Evolutionary conservation across 2,888 invertebrate genomes (phyloP).

Genomic region (Parasteatoda lunata): DNA sequence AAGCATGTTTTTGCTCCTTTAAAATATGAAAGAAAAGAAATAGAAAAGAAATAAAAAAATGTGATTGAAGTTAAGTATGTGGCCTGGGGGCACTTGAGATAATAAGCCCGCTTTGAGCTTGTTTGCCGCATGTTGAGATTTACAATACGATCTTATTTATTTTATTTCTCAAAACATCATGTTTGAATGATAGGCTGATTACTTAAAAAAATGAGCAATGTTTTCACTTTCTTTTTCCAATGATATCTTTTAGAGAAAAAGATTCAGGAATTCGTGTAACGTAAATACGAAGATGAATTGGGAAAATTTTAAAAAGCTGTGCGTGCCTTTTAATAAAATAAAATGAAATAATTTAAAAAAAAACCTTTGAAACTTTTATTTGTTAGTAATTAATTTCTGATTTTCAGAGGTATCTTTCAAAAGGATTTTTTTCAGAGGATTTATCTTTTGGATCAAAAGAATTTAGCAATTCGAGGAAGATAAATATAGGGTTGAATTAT

Average conservation of each 20-base stretch:
- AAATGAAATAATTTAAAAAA: too few relatives aligned
- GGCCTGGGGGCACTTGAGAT: slow-evolving; percentile 31
- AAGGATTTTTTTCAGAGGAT: too few relatives aligned
- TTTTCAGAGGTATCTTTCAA: too few relatives aligned
- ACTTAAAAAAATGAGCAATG: background rate
- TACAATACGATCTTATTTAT: slow-evolving; percentile 57
- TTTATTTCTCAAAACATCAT: slow-evolving; percentile 43
- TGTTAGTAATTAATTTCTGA: too few relatives aligned
- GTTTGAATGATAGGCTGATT: background rate
- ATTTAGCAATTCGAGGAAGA: too few relatives aligned
- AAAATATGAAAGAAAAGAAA: slow-evolving; percentile 23
- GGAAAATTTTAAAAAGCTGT: too few relatives aligned
- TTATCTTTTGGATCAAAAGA: too few relatives aligned
- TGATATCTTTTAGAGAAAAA: background rate
- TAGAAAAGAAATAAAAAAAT: slow-evolving; percentile 19
- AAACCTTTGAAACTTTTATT: too few relatives aligned
- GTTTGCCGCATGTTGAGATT: slow-evolving; percentile 46
- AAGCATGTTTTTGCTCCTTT: slow-evolving; percentile 37
- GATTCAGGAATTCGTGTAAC: too few relatives aligned
- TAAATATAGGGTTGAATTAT: too few relatives aligned
- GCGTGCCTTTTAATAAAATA: too few relatives aligned
- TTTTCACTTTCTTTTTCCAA: background rate
- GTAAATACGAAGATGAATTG: too few relatives aligned
- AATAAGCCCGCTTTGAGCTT: slow-evolving; percentile 45
- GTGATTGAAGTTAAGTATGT: slow-evolving; percentile 35